These are phyloP conservation scores for Drosophila mauritiana DNA, from an alignment of 1,140 invertebrate genomes.

Conservation along the genomic window DNA sequence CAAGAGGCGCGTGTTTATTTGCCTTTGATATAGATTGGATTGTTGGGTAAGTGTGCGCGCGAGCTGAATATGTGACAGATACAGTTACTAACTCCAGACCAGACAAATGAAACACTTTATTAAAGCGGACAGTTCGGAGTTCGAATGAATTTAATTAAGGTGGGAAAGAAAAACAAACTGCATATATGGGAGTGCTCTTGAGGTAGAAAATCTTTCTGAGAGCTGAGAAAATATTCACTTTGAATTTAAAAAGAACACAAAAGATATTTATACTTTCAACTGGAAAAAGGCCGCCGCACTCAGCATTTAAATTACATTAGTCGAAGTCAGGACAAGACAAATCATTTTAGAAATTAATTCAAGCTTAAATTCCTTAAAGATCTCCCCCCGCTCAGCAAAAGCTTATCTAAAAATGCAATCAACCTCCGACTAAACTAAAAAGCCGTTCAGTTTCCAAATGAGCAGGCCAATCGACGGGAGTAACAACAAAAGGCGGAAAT, in stretches of 20 bases:
- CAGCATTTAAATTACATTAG: not conserved
- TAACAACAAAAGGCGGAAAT: constrained; percentile 40
- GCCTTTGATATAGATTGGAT: constrained; percentile 80
- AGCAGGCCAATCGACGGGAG: constrained; percentile 65
- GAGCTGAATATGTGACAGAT: constrained; percentile 48
- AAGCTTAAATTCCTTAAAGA: constrained; percentile 24
- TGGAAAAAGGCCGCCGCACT: too few relatives aligned
- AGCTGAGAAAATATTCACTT: too few relatives aligned
- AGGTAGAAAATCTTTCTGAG: not conserved
- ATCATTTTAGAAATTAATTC: not conserved
- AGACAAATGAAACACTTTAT: constrained; percentile 20
- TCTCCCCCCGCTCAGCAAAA: not conserved
- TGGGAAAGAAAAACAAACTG: not conserved
- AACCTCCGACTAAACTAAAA: constrained; percentile 34
- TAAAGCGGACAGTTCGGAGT: constrained; percentile 28
- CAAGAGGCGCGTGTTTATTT: constrained; percentile 75
- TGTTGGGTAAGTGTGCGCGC: constrained; percentile 48
- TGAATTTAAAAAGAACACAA: too few relatives aligned
- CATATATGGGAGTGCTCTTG: not conserved
- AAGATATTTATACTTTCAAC: too few relatives aligned
- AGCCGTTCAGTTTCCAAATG: constrained; percentile 62
- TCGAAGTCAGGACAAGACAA: not conserved
- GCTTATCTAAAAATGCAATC: constrained; percentile 6
- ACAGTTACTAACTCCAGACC: constrained; percentile 44
- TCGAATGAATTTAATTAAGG: constrained; percentile 16